phyloP scores from a whole-genome alignment of 92 coral and sea anemone genomes.

The Chrysogorgia sp. region DNA sequence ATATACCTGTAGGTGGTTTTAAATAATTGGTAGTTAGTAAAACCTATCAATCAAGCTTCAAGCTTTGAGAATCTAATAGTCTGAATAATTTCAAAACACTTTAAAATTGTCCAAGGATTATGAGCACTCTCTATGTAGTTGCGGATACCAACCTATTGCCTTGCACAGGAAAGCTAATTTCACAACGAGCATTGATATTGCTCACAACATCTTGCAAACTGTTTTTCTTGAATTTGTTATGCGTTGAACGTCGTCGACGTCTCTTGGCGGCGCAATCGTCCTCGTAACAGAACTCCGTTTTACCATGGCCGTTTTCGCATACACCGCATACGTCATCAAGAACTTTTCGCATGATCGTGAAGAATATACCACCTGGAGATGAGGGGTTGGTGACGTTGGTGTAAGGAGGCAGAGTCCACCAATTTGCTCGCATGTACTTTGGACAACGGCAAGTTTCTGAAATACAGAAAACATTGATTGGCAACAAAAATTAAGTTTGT shows the following conservation, averaged over 20 bases:
- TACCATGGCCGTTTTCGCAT: conserved; percentile 68
- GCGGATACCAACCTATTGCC: too few relatives aligned
- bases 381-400: conserved; percentile 27
- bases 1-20: too few relatives aligned
- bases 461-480: conserved; percentile 7
- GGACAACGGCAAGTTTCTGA: conserved; percentile 76
- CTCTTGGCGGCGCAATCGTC: conserved; percentile 18
- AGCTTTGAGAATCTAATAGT: too few relatives aligned
- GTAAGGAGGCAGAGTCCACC: conserved; percentile 70
- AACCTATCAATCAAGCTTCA: too few relatives aligned
- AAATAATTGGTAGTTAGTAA: too few relatives aligned
- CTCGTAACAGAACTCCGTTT: conserved; percentile 31
- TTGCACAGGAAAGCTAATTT: conserved; percentile 70
- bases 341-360: conserved; percentile 52
- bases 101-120: too few relatives aligned
- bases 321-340: conserved; percentile 63
- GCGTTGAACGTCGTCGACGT: conserved; percentile 21
- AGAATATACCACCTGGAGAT: conserved; percentile 69
- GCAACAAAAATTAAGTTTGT: too few relatives aligned
- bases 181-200: conserved; percentile 57
- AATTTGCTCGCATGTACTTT: conserved; percentile 61
- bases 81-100: too few relatives aligned
- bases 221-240: conserved; percentile 27
- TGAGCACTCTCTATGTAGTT: too few relatives aligned
- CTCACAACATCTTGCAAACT: conserved; percentile 47